phyloP scores from a whole-genome alignment of 2,113 vertebrate genomes.

The Plecturocebus donacophilus region DNA sequence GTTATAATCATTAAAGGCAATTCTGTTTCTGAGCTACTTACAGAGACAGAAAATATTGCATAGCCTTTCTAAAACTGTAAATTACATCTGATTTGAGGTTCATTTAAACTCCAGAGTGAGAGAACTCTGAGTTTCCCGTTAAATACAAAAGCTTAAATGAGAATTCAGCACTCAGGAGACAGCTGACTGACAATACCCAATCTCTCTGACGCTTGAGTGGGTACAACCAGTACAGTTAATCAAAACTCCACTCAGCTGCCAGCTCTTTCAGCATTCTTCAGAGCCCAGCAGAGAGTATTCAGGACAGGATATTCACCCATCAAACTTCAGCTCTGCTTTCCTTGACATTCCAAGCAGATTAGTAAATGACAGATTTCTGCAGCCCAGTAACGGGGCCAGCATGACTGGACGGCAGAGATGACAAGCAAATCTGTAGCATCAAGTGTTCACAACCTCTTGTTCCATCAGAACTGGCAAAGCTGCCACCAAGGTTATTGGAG shows the following conservation, averaged over 20 bases:
- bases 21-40: slow-evolving; percentile 77
- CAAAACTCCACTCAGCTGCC: slow-evolving; percentile 77
- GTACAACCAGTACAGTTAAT: slow-evolving; percentile 79
- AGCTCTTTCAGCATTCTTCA: slow-evolving; percentile 80
- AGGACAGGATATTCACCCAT: slow-evolving; percentile 75
- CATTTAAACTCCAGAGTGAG: slow-evolving; percentile 72
- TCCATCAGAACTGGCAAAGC: slow-evolving; percentile 70
- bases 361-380: slow-evolving; percentile 76
- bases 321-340: slow-evolving; percentile 73
- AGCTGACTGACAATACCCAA: slow-evolving; percentile 76
- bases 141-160: slow-evolving; percentile 80
- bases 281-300: slow-evolving; percentile 79
- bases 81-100: slow-evolving; percentile 81
- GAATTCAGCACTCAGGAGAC: slow-evolving; percentile 79
- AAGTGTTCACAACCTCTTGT: slow-evolving; percentile 62
- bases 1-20: slow-evolving; percentile 78
- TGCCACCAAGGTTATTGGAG: slow-evolving; percentile 58
- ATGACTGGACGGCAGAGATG: slow-evolving; percentile 51
- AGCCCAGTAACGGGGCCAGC: slow-evolving; percentile 65
- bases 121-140: slow-evolving; percentile 76
- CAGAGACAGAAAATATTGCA: slow-evolving; percentile 75
- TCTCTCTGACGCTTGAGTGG: slow-evolving; percentile 76
- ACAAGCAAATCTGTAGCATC: slow-evolving; percentile 71
- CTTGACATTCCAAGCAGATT: slow-evolving; percentile 77
- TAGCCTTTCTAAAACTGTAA: slow-evolving; percentile 72